Percentiles rank a stretch among this genome's conserved stretches.
phyloP scores from a whole-genome alignment of 2,797 vertebrate species.

The Brotula barbata region DNA sequence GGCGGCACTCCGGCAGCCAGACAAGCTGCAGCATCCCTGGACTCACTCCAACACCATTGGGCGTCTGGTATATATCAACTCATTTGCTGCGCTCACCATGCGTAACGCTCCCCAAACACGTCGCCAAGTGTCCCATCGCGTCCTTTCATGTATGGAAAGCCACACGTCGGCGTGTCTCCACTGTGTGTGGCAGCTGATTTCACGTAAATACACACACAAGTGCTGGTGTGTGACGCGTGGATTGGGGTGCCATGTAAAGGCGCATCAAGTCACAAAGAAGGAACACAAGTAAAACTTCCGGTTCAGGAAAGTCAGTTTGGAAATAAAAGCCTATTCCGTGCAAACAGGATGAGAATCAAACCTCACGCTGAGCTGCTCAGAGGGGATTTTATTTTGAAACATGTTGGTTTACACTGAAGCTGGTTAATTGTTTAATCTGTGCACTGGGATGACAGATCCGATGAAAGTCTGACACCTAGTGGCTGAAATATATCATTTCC shows the following conservation, averaged over 20 bases:
- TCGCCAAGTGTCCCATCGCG: slow-evolving; percentile 43
- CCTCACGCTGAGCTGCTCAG: fast-evolving
- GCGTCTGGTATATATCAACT: slow-evolving; percentile 1
- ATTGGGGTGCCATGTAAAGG: slow-evolving; percentile 14
- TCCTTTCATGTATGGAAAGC: slow-evolving; percentile 8
- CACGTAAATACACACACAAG: slow-evolving; percentile 14
- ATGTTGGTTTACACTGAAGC: fast-evolving
- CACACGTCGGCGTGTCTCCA: slow-evolving; percentile 9
- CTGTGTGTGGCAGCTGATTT: slow-evolving; percentile 17
- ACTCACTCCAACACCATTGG: slow-evolving; percentile 40
- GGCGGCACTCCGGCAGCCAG: slow-evolving; percentile 51
- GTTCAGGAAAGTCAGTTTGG: not conserved
- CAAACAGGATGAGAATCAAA: no score
- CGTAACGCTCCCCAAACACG: slow-evolving; percentile 32
- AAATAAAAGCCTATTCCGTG: slow-evolving; percentile 29
- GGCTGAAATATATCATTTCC: slow-evolving; percentile 7
- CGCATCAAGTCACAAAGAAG: slow-evolving; percentile 20
- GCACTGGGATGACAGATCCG: slow-evolving; percentile 1
- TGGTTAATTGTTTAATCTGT: slow-evolving; percentile 41
- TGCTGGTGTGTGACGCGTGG: slow-evolving; percentile 52
- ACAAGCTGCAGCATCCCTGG: slow-evolving; percentile 61
- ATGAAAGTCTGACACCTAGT: slow-evolving; percentile 15
- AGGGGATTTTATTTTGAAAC: slow-evolving; percentile 42
- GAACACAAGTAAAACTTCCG: not conserved
- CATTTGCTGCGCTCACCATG: slow-evolving; percentile 3